Base-by-base conservation (phyloP, 2,888 invertebrate genomes). In the Andrena bicolor region DNA sequence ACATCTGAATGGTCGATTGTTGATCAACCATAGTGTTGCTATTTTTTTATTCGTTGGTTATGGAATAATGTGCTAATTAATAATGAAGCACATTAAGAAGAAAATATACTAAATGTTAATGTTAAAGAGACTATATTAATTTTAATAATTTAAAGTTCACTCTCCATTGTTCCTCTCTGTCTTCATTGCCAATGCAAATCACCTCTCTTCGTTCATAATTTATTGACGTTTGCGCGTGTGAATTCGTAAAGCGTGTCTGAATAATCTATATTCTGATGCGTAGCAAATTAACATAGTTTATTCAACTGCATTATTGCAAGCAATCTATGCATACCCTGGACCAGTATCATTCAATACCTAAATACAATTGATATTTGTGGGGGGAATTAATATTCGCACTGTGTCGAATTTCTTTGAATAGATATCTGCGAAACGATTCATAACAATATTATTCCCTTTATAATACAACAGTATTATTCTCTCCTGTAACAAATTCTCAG, bases 251-350 rank as follows among this genome's bases (percentile, higher is more conserved):
- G 30, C 28, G 30, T n/a, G 28, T 2, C 23, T 30, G 48, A 30
- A 66, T 51, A 66, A 66, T 66, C 49, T 6, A 66, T 66, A 65
- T 28, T 49, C 28, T 13, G 20, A 51, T 66, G 20, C n/a, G 5
- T n/a, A 16, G 49, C 2, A 32, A 66, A 63, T 72, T 72, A 35
- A 26, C 32, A 35, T 53, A 35, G 26, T 32, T 66, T 64, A 72
- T 63, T 53, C n/a, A n/a, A 26, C 51, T 51, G 30, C 26, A 35
- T 35, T 63, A 53, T 63, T 53, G 63, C 10, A 16, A 63, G 35
- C 26, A 26, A n/a, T 20, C 49, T n/a, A 10, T 3, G 10, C n/a
- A 56, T 30, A 23, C 7, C 7, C 23, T 30, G 23, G 13, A 13
- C 23, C 58, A 13, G 20, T 16, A 53, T 53, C 30, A 32, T 66